Percentiles rank a stretch among this genome's conserved stretches.
Evolutionary conservation across 23 tunicate genomes (phyloP).

Genomic region (Ciona savignyi): DNA sequence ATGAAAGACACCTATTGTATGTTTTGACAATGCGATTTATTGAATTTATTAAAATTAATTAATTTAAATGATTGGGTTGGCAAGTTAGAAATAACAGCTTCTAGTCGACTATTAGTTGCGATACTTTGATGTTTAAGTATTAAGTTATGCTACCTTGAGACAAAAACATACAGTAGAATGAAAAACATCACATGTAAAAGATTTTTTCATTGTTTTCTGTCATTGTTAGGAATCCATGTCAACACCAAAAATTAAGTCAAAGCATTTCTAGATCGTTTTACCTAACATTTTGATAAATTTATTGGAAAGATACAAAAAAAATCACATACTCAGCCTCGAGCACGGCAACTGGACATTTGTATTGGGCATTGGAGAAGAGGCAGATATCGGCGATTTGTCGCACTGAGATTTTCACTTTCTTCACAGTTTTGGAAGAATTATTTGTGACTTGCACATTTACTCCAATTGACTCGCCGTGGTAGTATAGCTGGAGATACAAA

Average conservation of each 20-base stretch:
- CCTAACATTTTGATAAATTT: background rate
- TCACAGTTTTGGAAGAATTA: conserved; percentile 88
- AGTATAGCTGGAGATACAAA: conserved; percentile 53
- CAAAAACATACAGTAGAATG: no score
- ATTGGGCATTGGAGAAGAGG: conserved; percentile 93
- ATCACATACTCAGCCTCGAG: conserved; percentile 84
- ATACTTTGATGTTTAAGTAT: no score
- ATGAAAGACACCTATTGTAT: no score
- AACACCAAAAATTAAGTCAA: background rate
- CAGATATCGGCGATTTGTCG: conserved; percentile 98
- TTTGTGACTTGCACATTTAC: conserved; percentile 99
- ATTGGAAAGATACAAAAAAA: background rate
- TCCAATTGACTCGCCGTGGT: conserved; percentile 92
- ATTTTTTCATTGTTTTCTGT: no score
- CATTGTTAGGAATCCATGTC: no score
- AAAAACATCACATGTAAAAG: no score
- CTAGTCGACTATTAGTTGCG: no score
- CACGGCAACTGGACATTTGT: conserved; percentile 93
- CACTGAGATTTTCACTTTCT: conserved; percentile 93
- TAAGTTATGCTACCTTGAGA: no score
- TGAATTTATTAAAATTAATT: no score
- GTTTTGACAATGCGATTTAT: no score
- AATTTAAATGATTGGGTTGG: no score
- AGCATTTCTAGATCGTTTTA: background rate
- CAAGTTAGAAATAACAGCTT: no score